Evolutionary conservation across 30 jellyfish, hydroid and myxozoan genomes (phyloP), one percentile per base, ranked within the genome.

Genomic region (Aurelia aurita): DNA sequence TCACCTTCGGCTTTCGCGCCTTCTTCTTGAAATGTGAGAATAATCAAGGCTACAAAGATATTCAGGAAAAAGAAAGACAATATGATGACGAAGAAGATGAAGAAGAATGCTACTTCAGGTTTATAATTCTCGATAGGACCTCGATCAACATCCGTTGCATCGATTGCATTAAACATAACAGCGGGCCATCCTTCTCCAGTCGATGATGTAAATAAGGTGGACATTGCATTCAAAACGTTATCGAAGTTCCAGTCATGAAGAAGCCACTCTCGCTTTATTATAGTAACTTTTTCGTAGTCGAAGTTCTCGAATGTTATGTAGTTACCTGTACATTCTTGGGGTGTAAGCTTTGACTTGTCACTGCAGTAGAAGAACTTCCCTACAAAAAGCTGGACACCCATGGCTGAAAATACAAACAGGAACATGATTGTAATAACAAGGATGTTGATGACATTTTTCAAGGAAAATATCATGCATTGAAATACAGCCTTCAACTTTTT

Each of bases 381-480:
- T 2, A 73, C 74, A 45, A 93, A 93, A 32, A 93, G 71, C 74
- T 93, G 98, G 12, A 93, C 98, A 14, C 98, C 98, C 87, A 93
- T 93, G 3, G 89, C 98, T 19, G 98, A 60, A 71, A 93, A 93
- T n/a, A 93, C 89, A 32, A 93, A 70, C 63, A 93, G 85, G 77
- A 93, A 93, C 44, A 87, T 96, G 1, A 93, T 32, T 18, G 98
- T 93, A 49, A 93, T 93, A 60, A 93, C 97, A 79, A 93, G 63
- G 15, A 93, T 93, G 54, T 93, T 93, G 78, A 93, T 84, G 65
- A 93, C 98, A 62, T 93, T 93, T 71, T 93, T 93, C 89, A 93
- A 83, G 23, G 98, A 93, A 69, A 79, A 93, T 58, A 93, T 72
- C 98, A 93, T 93, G 89, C 98, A 93, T 53, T 93, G 98, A 64